Conservation (phyloP, 2,113 vertebrate species). For the Neodontobutis hainanensis region DNA sequence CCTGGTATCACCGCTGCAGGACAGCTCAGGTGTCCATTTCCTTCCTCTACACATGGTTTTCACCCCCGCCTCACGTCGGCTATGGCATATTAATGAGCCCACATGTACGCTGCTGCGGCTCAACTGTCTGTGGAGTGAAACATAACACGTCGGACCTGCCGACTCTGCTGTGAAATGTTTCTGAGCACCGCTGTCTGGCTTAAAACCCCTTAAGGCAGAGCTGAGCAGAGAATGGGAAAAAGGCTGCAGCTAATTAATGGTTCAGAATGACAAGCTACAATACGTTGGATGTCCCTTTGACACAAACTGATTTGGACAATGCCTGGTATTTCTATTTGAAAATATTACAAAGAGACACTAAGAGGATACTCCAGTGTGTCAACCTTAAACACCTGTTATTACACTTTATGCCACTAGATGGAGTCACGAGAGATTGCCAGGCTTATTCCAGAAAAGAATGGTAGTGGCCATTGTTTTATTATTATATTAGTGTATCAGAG, state of each 20-base stretch:
- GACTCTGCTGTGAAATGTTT: slow-evolving; percentile 24
- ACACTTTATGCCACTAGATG: too few species aligned
- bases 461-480: too few species aligned
- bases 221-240: slow-evolving; percentile 1
- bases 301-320: background rate
- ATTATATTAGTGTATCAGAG: too few species aligned
- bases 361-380: too few species aligned
- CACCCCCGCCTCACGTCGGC: slow-evolving; percentile 38
- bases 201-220: background rate
- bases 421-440: too few species aligned
- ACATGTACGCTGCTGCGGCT: slow-evolving; percentile 27
- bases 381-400: too few species aligned
- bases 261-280: background rate
- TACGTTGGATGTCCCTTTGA: background rate
- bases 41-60: slow-evolving; percentile 33
- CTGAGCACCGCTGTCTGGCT: slow-evolving; percentile 1
- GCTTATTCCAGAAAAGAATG: too few species aligned
- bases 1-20: slow-evolving; percentile 17
- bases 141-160: slow-evolving; percentile 18
- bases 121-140: slow-evolving; percentile 14
- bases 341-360: too few species aligned
- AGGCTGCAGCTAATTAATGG: slow-evolving; percentile 2
- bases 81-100: slow-evolving; percentile 44
- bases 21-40: background rate
- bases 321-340: background rate